These are phyloP conservation scores for Bombus confusus DNA, from an alignment of 1,140 invertebrate genomes.

Conservation along the genomic window DNA sequence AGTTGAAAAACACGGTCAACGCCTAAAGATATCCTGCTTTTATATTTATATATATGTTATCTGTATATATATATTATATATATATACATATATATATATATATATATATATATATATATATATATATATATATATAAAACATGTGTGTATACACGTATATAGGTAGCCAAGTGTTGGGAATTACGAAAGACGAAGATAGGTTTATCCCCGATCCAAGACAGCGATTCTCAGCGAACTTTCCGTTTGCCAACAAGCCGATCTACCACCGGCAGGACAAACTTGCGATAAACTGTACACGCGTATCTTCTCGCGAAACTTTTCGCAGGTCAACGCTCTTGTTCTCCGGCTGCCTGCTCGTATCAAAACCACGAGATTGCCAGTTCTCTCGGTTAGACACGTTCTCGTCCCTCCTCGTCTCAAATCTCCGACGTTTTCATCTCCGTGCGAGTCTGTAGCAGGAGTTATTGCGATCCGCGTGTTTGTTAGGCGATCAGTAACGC, in stretches of 20 bases:
- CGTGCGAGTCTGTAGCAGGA: conserved; percentile 19
- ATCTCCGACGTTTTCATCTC: conserved; percentile 39
- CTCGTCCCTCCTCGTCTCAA: not conserved
- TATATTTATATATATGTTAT: no score
- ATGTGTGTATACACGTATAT: no score
- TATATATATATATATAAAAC: no score
- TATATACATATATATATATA: no score
- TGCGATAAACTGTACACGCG: not conserved
- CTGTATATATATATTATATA: no score
- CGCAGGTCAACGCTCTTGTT: not conserved
- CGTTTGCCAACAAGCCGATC: not conserved
- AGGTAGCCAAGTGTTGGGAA: no score
- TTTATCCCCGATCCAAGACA: no score
- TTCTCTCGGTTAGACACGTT: not conserved
- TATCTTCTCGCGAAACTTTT: not conserved
- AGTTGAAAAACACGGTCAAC: no score
- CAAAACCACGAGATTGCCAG: not conserved
- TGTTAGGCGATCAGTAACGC: conserved; percentile 63
- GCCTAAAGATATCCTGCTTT: no score
- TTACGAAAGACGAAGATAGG: no score
- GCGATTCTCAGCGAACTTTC: no score
- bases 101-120: no score
- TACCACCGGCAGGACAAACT: not conserved
- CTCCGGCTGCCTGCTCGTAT: not conserved
- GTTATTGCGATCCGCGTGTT: conserved; percentile 58